Conservation (phyloP, 1,140 invertebrate genomes). For the Drosophila triauraria region DNA sequence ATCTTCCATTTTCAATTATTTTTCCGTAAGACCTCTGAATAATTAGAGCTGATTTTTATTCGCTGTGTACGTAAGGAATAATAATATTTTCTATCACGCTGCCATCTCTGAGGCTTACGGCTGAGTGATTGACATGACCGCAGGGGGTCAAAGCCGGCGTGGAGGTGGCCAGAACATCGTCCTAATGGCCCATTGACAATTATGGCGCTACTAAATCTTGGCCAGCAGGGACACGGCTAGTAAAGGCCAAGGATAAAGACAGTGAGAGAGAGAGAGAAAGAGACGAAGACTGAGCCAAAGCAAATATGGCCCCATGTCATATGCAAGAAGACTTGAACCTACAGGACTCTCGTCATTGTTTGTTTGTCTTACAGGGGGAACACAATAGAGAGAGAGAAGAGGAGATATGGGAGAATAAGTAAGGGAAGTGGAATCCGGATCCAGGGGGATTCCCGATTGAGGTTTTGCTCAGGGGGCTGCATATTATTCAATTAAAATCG, state of each 20-base stretch:
- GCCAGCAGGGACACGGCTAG: conserved; percentile 33
- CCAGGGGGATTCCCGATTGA: conserved; percentile 5
- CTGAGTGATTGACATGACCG: conserved; percentile 69
- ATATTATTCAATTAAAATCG: conserved; percentile 84
- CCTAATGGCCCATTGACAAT: conserved; percentile 80
- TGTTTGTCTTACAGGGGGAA: conserved; percentile 17
- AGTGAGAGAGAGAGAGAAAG: not conserved
- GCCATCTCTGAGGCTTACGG: conserved; percentile 43
- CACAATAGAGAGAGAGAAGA: conserved; percentile 7
- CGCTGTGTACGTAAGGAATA: conserved; percentile 13
- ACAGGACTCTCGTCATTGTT: conserved; percentile 34
- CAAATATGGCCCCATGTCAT: conserved; percentile 48
- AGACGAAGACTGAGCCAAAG: conserved; percentile 8
- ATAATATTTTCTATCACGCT: conserved; percentile 49
- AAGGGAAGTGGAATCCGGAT: not conserved
- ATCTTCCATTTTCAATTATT: not conserved
- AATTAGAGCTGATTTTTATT: conserved; percentile 9
- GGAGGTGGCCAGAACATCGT: conserved; percentile 32
- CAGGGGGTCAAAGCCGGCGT: conserved; percentile 41
- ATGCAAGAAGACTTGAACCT: conserved; percentile 25
- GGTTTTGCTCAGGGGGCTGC: conserved; percentile 45
- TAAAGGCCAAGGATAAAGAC: not conserved
- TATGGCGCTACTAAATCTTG: conserved; percentile 78
- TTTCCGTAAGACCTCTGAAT: not conserved
- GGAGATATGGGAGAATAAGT: not conserved